These are phyloP conservation scores for Elachura formosa DNA, from an alignment of 2,113 vertebrate genomes.

Conservation along the genomic window DNA sequence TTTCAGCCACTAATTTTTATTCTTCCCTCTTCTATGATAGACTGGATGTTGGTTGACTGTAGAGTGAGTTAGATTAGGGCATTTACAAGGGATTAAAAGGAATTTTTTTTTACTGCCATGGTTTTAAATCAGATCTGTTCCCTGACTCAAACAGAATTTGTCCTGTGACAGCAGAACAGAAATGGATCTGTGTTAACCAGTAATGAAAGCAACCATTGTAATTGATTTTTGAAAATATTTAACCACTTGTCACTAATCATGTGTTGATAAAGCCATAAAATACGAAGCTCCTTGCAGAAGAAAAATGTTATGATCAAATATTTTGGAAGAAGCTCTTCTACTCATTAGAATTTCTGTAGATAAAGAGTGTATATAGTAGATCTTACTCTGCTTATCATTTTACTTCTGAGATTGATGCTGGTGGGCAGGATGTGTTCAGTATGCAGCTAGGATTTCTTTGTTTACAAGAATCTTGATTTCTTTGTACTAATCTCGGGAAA, in stretches of 20 bases:
- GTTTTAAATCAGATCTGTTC: not conserved
- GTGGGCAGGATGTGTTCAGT: not conserved
- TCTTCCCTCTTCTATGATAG: not conserved
- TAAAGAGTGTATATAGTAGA: not conserved
- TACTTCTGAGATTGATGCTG: not conserved
- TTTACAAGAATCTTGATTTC: not conserved
- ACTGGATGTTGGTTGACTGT: not conserved
- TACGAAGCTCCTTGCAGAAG: not conserved
- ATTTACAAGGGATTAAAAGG: not conserved
- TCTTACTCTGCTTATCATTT: not conserved
- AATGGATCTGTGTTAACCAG: not conserved
- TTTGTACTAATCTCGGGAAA: not conserved
- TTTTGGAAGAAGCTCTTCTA: not conserved
- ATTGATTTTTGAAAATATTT: not conserved
- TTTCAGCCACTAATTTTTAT: not conserved
- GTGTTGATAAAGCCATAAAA: not conserved
- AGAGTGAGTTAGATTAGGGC: not conserved
- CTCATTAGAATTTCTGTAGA: not conserved
- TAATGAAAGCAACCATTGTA: not conserved
- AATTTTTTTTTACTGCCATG: not conserved
- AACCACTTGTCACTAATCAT: not conserved
- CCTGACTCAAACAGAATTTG: not conserved
- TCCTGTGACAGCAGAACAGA: not conserved
- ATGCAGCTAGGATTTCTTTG: not conserved
- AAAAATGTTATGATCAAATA: not conserved